Evolutionary conservation across 1,140 invertebrate genomes (phyloP).

Genomic region (Tyrophagus putrescentiae): DNA sequence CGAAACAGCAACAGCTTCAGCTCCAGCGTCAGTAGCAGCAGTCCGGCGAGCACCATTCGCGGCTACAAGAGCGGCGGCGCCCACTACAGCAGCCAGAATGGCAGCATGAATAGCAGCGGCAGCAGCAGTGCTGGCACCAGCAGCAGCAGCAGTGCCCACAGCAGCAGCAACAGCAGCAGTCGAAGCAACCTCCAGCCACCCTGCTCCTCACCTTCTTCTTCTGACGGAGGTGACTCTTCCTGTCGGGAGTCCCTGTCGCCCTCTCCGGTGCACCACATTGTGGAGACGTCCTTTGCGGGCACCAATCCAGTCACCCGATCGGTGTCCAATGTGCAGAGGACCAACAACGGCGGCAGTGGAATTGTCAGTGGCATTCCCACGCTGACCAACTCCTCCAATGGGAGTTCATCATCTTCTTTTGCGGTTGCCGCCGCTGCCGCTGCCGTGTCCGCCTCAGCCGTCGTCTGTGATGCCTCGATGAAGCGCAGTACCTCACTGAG

Average conservation of each 20-base stretch:
- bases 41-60: background rate
- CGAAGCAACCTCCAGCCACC: background rate
- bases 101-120: background rate
- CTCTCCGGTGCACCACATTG: background rate
- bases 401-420: background rate
- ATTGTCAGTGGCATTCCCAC: background rate
- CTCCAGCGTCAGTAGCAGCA: background rate
- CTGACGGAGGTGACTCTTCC: too few species aligned
- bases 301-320: slow-evolving; percentile 26
- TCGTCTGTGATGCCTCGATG: slow-evolving; percentile 17
- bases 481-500: slow-evolving; percentile 13
- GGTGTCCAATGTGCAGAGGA: slow-evolving; percentile 22
- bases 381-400: background rate
- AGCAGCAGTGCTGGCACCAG: background rate
- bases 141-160: too few species aligned
- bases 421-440: too few species aligned
- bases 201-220: too few species aligned
- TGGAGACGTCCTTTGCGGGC: slow-evolving; percentile 27
- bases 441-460: slow-evolving; percentile 16
- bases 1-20: slow-evolving; percentile 10
- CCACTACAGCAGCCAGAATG: too few species aligned
- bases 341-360: slow-evolving; percentile 19
- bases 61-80: background rate
- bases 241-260: slow-evolving; percentile 12
- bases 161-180: background rate